Percentiles rank a stretch among this genome's conserved stretches.
Conservation (phyloP, 2,888 invertebrate genomes). For the Cryptocephalus moraei region DNA sequence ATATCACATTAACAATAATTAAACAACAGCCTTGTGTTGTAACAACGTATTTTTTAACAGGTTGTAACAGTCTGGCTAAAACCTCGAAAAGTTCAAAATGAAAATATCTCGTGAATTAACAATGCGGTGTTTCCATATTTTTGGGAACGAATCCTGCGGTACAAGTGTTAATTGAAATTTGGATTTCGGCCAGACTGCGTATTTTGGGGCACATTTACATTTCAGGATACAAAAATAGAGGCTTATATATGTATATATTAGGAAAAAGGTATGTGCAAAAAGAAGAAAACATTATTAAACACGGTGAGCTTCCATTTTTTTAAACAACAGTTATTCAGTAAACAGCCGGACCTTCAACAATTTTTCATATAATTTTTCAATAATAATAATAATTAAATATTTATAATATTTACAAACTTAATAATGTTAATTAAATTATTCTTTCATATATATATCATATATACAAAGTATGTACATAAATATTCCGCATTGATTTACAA, state of each 20-base stretch:
- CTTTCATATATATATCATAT: slow-evolving; percentile 19
- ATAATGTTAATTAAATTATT: slow-evolving; percentile 17
- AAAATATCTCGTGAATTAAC: too few relatives aligned
- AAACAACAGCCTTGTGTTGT: slow-evolving; percentile 35
- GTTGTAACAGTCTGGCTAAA: slow-evolving; percentile 9
- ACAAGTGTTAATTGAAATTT: background rate
- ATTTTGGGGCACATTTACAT: background rate
- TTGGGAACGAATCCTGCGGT: too few relatives aligned
- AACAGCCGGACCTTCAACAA: slow-evolving; percentile 34
- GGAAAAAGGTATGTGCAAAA: slow-evolving; percentile 14
- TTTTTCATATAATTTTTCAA: slow-evolving; percentile 21
- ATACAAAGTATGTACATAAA: slow-evolving; percentile 19
- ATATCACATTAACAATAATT: slow-evolving; percentile 39
- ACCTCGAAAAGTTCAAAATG: background rate
- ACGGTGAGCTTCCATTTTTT: slow-evolving; percentile 13
- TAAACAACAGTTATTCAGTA: slow-evolving; percentile 19
- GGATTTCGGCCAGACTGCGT: too few relatives aligned
- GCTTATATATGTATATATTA: slow-evolving; percentile 7
- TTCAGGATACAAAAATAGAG: slow-evolving; percentile 33
- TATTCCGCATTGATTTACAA: slow-evolving; percentile 15
- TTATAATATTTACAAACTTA: slow-evolving; percentile 24
- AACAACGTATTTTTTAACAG: slow-evolving; percentile 17
- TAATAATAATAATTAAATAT: slow-evolving; percentile 14
- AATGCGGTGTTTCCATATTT: too few relatives aligned
- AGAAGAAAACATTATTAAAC: slow-evolving; percentile 10